Base-by-base conservation (phyloP, 1,140 invertebrate species). In the Nymphalis io region DNA sequence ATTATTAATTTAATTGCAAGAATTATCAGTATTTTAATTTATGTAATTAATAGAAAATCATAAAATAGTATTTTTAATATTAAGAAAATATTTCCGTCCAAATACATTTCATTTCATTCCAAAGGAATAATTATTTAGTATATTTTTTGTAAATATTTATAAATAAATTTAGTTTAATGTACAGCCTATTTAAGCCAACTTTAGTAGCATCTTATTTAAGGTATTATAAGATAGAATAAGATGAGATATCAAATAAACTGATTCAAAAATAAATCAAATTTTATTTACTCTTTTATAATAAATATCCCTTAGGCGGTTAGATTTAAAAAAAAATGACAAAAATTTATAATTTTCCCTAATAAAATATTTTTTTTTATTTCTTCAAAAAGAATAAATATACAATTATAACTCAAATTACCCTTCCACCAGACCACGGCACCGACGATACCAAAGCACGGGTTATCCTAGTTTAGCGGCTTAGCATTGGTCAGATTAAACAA, bases 61-160 rank as follows among this genome's bases (percentile, higher is more conserved):
- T 60, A 60, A 63, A 64, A 64, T 70, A 63, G 33, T 61, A 2
- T n/a, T 23, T 57, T 27, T 79, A 72, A 72, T 73, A 40, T 78
- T 63, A 62, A 38, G 42, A 59, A 59, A 59, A 76, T 79, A 69
- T 72, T 80, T 87, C 84, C 88, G 85, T 85, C 88, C 88, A 88
- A 88, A 90, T 81, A 85, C 71, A 69, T 77, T 70, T 68, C 79
- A 79, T 81, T 80, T 74, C 78, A 80, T 88, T 88, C 88, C 88
- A 90, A 90, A 90, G 88, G 84, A 88, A 88, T 84, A 84, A 55
- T 63, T 63, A 20, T 63, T 63, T 63, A 63, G 23, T 46, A 23
- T 46, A 38, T 48, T 61, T 60, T 71, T 60, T 71, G 63, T 66
- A 71, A 60, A 71, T 71, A 71, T 44, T 55, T 70, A 16, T 39